A percentile compares a stretch with the other conserved stretches of the same genome.
phyloP scores from a whole-genome alignment of 2,113 vertebrate genomes.

The Petrocephalus zakoni region DNA sequence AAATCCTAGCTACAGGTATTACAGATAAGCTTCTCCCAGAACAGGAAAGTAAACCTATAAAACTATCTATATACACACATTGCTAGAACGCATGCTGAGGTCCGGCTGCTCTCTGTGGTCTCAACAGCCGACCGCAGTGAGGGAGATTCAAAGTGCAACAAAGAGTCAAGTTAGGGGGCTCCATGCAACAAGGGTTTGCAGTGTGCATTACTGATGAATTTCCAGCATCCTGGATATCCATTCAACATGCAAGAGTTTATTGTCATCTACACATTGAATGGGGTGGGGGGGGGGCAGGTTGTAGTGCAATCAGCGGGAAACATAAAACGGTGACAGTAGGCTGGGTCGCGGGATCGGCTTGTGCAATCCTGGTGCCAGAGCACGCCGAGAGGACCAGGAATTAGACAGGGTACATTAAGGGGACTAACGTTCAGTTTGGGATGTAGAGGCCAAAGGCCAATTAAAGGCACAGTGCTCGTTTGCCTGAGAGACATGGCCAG shows the following conservation, averaged over 20 bases:
- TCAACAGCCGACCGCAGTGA: background rate
- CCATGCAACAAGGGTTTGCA: background rate
- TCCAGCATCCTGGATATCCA: background rate
- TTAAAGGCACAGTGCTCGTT: background rate
- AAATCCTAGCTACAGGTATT: background rate
- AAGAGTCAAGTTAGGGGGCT: background rate
- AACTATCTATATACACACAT: background rate
- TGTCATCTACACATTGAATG: background rate
- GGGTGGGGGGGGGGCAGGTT: background rate
- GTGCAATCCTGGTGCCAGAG: background rate
- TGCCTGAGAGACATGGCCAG: background rate
- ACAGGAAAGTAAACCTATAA: background rate
- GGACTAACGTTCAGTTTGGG: background rate
- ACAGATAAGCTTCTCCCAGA: background rate
- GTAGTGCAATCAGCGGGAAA: background rate
- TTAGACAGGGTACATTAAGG: background rate
- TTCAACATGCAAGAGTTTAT: background rate
- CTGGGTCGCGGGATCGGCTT: background rate
- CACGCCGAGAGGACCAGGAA: background rate
- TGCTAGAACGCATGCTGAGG: background rate
- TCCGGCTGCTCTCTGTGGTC: background rate
- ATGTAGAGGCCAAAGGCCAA: background rate
- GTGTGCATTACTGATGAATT: background rate
- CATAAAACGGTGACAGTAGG: background rate
- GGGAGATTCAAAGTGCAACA: background rate